These are phyloP conservation scores for Eledona agricola DNA, from an alignment of 2,888 invertebrate genomes.

Conservation along the genomic window DNA sequence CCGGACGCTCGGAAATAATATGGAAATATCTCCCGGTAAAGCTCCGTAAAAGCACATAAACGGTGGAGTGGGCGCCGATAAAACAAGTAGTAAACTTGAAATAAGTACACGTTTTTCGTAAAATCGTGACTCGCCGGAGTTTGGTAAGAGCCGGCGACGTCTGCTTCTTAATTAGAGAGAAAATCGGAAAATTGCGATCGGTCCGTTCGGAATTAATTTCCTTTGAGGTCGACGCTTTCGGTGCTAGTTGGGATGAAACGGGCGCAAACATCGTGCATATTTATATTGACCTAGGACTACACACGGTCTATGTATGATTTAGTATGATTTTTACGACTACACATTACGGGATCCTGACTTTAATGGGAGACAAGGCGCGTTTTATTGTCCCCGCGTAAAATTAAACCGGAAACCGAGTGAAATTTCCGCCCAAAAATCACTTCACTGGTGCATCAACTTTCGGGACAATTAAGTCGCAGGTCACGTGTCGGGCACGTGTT, in stretches of 20 bases:
- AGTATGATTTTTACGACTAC: conserved; percentile 30
- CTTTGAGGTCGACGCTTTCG: conserved; percentile 21
- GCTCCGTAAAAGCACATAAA: too few species aligned
- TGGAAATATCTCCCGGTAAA: too few species aligned
- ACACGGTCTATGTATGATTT: conserved; percentile 29
- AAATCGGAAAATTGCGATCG: conserved; percentile 28
- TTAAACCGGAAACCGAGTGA: conserved; percentile 26
- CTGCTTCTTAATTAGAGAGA: too few species aligned
- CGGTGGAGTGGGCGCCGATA: too few species aligned
- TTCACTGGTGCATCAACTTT: too few species aligned
- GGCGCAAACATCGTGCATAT: conserved; percentile 20
- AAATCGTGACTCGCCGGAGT: too few species aligned
- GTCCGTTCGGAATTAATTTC: conserved; percentile 23
- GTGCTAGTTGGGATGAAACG: conserved; percentile 14
- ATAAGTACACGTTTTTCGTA: too few species aligned
- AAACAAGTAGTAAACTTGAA: too few species aligned
- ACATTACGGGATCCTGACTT: conserved; percentile 22
- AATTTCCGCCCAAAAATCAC: conserved; percentile 1
- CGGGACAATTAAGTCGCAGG: too few species aligned
- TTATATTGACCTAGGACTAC: conserved; percentile 30
- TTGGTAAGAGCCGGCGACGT: too few species aligned
- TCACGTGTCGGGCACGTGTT: conserved; percentile 34
- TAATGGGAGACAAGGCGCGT: conserved; percentile 26
- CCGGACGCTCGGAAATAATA: too few species aligned
- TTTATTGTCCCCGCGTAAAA: conserved; percentile 31